Base-by-base conservation (phyloP, 2,888 invertebrate species). In the Meandrusa payeni region DNA sequence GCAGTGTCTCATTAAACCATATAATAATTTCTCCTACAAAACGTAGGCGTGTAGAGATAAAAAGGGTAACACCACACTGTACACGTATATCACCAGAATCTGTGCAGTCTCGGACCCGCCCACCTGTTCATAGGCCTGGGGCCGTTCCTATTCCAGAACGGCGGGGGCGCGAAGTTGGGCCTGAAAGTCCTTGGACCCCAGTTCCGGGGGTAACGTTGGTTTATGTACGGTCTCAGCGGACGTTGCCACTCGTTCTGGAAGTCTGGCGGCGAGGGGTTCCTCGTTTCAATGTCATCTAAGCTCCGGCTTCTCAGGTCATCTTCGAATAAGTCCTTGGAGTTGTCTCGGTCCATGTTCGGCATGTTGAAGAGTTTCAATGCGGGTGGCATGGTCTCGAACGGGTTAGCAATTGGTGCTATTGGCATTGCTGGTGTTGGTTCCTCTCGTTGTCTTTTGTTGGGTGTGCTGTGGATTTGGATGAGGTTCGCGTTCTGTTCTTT, bases 11-110 rank as follows among this genome's bases (percentile, higher is more conserved):
- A 32, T 32, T 40, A 40, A 15, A 38, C 19, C 23, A 12, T 15
- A 32, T 15, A 39, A 32, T 32, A 40, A 19, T 19, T 13, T n/a
- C n/a, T 10, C 26, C 32, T 34, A 41, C 10, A 23, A 9, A 34
- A 20, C 5, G 22, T 41, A 20, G 27, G 17, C 19, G 23, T 7
- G 15, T 15, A 15, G 2, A 3, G 4, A 15, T 15, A 15, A 15
- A 15, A 15, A 15, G 15, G 15, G 2, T 15, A 45, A 33, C 38
- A 19, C 34, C 36, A 28, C 23, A 39, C 34, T 42, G 41, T 29
- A 50, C 47, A 48, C 46, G 48, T 12, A 40, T 59, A 59, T 85
- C 83, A 87, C 86, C 86, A 90, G 69, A 90, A 69, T 64, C 89
- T 59, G 62, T 76, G 55, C 32, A 89, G 65, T 58, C 89, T 46